phyloP scores from a whole-genome alignment of 2,888 invertebrate genomes.

The Eupithecia abbreviata region DNA sequence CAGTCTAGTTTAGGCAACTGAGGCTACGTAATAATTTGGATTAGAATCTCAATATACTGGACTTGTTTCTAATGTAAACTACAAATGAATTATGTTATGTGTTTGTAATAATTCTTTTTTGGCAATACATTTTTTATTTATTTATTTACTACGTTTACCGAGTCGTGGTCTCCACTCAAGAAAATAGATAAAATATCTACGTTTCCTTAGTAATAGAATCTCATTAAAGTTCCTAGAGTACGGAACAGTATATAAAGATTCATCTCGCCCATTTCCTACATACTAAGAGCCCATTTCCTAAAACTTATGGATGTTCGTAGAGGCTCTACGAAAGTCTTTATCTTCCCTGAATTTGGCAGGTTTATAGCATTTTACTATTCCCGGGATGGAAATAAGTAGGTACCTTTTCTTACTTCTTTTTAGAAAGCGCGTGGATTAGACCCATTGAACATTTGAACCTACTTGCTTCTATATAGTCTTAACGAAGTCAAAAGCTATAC shows the following conservation, averaged over 20 bases:
- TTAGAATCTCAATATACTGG: too few species aligned
- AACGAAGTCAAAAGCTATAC: background rate
- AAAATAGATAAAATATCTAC: background rate
- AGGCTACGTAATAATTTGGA: too few species aligned
- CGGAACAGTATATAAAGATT: conserved; percentile 2
- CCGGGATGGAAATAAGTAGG: background rate
- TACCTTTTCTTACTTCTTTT: background rate
- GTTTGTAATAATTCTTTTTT: too few species aligned
- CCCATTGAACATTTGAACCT: background rate
- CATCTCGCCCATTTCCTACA: background rate
- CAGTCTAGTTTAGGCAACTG: too few species aligned
- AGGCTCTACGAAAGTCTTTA: conserved; percentile 7
- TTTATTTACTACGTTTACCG: too few species aligned
- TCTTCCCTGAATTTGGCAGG: conserved; percentile 11
- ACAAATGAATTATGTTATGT: too few species aligned
- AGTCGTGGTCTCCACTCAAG: too few species aligned
- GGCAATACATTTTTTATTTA: too few species aligned
- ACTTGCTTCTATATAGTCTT: background rate
- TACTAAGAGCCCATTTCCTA: background rate
- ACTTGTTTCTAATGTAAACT: too few species aligned
- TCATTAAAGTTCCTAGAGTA: background rate
- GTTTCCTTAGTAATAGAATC: background rate
- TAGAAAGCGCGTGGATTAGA: background rate
- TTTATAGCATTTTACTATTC: conserved; percentile 3
- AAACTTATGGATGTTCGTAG: background rate